Conservation (phyloP, 2,888 invertebrate genomes). For the Calliphora vomitoria region DNA sequence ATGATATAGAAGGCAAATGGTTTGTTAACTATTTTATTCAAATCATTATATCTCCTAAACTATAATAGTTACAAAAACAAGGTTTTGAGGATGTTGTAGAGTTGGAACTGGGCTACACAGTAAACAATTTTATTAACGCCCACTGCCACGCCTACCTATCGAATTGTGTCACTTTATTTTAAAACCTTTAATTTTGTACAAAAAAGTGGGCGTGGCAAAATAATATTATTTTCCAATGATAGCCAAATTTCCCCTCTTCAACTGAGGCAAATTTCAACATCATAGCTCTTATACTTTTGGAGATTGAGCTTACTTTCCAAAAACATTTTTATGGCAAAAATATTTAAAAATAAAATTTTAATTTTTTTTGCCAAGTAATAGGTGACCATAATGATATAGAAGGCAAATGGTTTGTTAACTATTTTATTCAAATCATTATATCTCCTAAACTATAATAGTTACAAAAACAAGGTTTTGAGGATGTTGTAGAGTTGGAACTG, state of each 20-base stretch:
- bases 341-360: too few relatives aligned
- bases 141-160: not conserved
- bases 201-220: too few relatives aligned
- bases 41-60: not conserved
- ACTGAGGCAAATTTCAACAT: too few relatives aligned
- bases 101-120: not conserved
- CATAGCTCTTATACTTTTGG: too few relatives aligned
- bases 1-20: too few relatives aligned
- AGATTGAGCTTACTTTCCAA: too few relatives aligned
- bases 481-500: not conserved
- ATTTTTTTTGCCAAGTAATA: too few relatives aligned
- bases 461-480: not conserved
- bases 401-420: too few relatives aligned
- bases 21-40: not conserved
- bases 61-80: not conserved
- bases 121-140: not conserved
- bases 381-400: too few relatives aligned
- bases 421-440: not conserved
- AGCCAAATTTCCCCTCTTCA: too few relatives aligned
- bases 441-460: not conserved
- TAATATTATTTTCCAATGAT: too few relatives aligned
- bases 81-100: not conserved
- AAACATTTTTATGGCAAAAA: too few relatives aligned
- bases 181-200: not conserved
- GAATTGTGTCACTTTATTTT: not conserved